Evolutionary conservation across 2,888 invertebrate species (phyloP).

Genomic region (Chrysopilus asiliformis): DNA sequence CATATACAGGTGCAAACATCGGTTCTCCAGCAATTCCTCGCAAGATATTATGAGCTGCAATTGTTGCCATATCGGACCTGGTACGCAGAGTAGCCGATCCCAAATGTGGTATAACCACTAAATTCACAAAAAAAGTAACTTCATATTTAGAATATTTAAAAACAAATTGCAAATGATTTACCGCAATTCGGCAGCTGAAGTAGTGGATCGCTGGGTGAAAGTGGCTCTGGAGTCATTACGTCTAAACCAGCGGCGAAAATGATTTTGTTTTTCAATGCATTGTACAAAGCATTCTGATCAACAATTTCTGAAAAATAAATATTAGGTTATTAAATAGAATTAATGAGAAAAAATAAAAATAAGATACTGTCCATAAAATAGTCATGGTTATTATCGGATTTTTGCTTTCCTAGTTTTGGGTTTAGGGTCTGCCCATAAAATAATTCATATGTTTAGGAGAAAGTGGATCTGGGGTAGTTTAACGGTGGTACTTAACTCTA

Average conservation of each 20-base stretch:
- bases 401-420: no score
- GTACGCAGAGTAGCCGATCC: conserved; percentile 72
- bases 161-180: conserved; percentile 27
- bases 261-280: conserved; percentile 54
- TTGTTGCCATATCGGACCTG: conserved; percentile 61
- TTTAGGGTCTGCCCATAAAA: no score
- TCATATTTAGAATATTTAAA: background rate
- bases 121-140: conserved; percentile 4
- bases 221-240: conserved; percentile 83
- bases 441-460: no score
- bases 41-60: conserved; percentile 68
- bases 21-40: conserved; percentile 57
- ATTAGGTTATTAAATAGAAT: conserved; percentile 7
- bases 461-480: no score
- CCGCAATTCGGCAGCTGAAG: conserved; percentile 68
- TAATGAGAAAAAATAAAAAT: conserved; percentile 5
- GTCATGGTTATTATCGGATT: no score
- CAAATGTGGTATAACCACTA: conserved; percentile 74
- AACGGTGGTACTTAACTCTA: no score
- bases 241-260: conserved; percentile 87
- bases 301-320: conserved; percentile 41
- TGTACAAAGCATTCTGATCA: conserved; percentile 65
- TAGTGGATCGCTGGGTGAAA: conserved; percentile 67
- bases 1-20: conserved; percentile 51
- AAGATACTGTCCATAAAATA: background rate